These are phyloP conservation scores for Aphidius colemani DNA, from an alignment of 2,888 invertebrate species.

Conservation along the genomic window DNA sequence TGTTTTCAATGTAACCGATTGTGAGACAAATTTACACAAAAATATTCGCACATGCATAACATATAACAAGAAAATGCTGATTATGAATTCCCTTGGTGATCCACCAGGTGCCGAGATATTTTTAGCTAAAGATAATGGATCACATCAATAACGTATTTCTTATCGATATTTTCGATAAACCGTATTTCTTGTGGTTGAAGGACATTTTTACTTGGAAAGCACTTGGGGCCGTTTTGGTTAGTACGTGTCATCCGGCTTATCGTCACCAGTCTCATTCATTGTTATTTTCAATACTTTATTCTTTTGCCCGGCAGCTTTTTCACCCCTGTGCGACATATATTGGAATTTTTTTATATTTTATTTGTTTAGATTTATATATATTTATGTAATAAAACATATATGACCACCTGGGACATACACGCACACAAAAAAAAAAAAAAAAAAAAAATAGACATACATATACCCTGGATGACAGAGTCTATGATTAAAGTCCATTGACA, in stretches of 20 bases:
- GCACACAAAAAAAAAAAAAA: background rate
- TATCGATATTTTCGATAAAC: slow-evolving; percentile 3
- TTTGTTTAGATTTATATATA: too few species aligned
- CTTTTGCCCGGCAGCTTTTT: too few species aligned
- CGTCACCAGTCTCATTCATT: background rate
- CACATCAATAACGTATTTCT: slow-evolving; percentile 15
- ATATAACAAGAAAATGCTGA: slow-evolving; percentile 9
- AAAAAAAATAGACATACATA: background rate
- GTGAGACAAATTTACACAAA: background rate
- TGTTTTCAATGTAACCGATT: slow-evolving; percentile 11
- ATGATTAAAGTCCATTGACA: slow-evolving; percentile 50
- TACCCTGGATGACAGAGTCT: slow-evolving; percentile 18
- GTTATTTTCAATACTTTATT: too few species aligned
- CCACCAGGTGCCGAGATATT: slow-evolving; percentile 20
- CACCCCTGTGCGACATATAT: background rate
- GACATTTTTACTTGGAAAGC: background rate
- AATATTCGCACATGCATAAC: slow-evolving; percentile 5
- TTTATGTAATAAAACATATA: too few species aligned
- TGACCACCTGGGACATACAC: too few species aligned
- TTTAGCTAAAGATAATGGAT: slow-evolving; percentile 12
- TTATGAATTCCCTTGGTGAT: slow-evolving; percentile 22
- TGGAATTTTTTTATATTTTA: too few species aligned
- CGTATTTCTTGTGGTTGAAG: background rate
- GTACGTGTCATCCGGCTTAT: background rate
- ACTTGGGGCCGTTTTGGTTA: background rate